A percentile compares a stretch with the other conserved stretches of the same genome.
phyloP scores from a whole-genome alignment of 2,888 invertebrate species.

The Prostheceraeus crozeri region DNA sequence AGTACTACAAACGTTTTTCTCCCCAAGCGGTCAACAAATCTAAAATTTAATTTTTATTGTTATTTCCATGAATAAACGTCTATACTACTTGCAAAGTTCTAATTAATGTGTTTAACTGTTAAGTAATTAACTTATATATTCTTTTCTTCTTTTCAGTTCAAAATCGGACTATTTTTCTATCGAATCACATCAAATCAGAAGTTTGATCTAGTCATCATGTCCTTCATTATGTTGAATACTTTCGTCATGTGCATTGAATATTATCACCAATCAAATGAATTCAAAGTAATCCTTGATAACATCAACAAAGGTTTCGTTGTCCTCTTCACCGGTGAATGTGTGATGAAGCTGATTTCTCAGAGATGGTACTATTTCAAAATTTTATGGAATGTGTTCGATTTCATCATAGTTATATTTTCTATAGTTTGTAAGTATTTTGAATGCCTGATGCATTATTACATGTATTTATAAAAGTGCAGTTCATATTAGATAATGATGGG shows the following conservation, averaged over 20 bases:
- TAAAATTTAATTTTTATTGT: slow-evolving; percentile 10
- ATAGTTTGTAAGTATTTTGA: slow-evolving; percentile 84
- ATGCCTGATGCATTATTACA: no score
- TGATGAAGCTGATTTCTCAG: slow-evolving; percentile 92
- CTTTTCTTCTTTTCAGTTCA: slow-evolving; percentile 23
- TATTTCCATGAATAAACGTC: no score
- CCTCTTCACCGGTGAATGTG: slow-evolving; percentile 94
- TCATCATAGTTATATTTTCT: slow-evolving; percentile 94
- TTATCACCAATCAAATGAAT: slow-evolving; percentile 69
- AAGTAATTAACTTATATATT: no score
- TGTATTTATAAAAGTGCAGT: no score
- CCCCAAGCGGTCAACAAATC: neutral
- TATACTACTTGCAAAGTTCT: no score
- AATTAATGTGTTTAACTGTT: no score
- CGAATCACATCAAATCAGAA: slow-evolving; percentile 73
- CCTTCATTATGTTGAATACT: slow-evolving; percentile 96
- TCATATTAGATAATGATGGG: no score
- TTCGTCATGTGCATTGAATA: slow-evolving; percentile 96
- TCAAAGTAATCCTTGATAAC: slow-evolving; percentile 67
- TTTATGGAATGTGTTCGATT: slow-evolving; percentile 99
- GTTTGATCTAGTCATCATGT: slow-evolving; percentile 98
- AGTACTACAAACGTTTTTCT: no score
- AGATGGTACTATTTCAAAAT: slow-evolving; percentile 97
- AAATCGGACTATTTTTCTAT: slow-evolving; percentile 22
- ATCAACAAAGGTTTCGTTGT: slow-evolving; percentile 95